These are phyloP conservation scores for Drosophila subpulchrella DNA, from an alignment of 1,140 invertebrate genomes.

Conservation along the genomic window DNA sequence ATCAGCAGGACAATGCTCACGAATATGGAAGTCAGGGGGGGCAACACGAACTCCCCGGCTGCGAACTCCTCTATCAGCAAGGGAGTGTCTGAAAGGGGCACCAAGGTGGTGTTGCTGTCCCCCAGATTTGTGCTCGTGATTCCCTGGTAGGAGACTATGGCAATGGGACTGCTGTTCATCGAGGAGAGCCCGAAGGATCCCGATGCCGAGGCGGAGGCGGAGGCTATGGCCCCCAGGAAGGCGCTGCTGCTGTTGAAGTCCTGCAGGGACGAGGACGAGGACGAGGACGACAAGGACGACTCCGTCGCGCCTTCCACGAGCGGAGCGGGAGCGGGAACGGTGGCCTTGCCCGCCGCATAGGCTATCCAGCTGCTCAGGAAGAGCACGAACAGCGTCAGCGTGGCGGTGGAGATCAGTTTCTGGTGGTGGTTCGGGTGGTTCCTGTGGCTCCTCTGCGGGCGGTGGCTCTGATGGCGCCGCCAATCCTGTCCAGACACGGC, in stretches of 20 bases:
- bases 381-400: slow-evolving; percentile 66
- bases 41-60: slow-evolving; percentile 78
- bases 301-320: slow-evolving; percentile 43
- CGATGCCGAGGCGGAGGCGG: slow-evolving; percentile 23
- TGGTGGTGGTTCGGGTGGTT: slow-evolving; percentile 35
- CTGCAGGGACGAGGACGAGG: not conserved
- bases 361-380: slow-evolving; percentile 71
- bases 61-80: slow-evolving; percentile 56
- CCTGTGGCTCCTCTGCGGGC: slow-evolving; percentile 40
- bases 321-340: slow-evolving; percentile 8
- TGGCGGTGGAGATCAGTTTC: slow-evolving; percentile 73
- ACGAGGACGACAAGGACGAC: not conserved
- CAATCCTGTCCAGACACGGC: slow-evolving; percentile 58
- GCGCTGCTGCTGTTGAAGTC: slow-evolving; percentile 72
- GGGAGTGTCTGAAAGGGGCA: slow-evolving; percentile 56
- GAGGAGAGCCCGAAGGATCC: slow-evolving; percentile 8
- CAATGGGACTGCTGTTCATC: slow-evolving; percentile 66
- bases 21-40: slow-evolving; percentile 87
- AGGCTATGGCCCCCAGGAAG: slow-evolving; percentile 67
- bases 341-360: slow-evolving; percentile 48
- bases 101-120: slow-evolving; percentile 55
- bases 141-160: slow-evolving; percentile 51
- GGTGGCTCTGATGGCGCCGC: slow-evolving; percentile 53
- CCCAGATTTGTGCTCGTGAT: slow-evolving; percentile 54
- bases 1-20: slow-evolving; percentile 90